Evolutionary conservation across 2,113 vertebrate species (phyloP), one percentile per base, ranked within the genome.

Genomic region (Vicugna pacos): DNA sequence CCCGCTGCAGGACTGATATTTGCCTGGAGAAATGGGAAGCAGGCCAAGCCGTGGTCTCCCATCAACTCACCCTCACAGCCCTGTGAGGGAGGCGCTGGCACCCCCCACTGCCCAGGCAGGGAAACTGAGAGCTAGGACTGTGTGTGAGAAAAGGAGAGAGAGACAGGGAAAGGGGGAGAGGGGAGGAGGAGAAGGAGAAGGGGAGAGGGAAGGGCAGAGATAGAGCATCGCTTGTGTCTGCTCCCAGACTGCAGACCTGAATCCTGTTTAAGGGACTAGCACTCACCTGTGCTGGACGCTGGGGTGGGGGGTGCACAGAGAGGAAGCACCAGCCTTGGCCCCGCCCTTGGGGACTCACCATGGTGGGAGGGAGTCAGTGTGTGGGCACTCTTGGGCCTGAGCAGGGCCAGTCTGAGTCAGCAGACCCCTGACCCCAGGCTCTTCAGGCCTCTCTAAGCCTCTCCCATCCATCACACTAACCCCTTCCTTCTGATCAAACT

Each of bases 401-500:
- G 54, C 11, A 19, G 42, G 42, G 72, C 62, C 64, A 24, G 2
- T 24, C 6, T 48, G 30, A 24, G 26, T 2, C 60, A 12, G 20
- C n/a, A 20, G 15, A 17, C 7, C 5, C 32, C 13, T 7, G 8
- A 3, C 22, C 7, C 28, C 5, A 1, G 6, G 14, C 30, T 24
- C 52, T 30, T 48, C 9, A 48, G 52, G 75, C 60, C 86, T 32
- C 15, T 54, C 54, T 2, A 6, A 7, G 60, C 42, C 35, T 46
- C 64, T 24, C 35, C 8, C 11, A 4, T 4, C 30, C 32, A 13
- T 4, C 32, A 20, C 58, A 6, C 22, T 2, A 9, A 10, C 69
- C 28, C 48, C 69, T 35, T 58, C 77, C 10, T 46, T 14, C 62
- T 3, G 24, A 22, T 8, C 70, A 62, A 10, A 11, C 13, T n/a